Percentiles rank a stretch among this genome's conserved stretches.
Conservation (phyloP, 2,113 vertebrate genomes). For the Oncorhynchus kisutch region DNA sequence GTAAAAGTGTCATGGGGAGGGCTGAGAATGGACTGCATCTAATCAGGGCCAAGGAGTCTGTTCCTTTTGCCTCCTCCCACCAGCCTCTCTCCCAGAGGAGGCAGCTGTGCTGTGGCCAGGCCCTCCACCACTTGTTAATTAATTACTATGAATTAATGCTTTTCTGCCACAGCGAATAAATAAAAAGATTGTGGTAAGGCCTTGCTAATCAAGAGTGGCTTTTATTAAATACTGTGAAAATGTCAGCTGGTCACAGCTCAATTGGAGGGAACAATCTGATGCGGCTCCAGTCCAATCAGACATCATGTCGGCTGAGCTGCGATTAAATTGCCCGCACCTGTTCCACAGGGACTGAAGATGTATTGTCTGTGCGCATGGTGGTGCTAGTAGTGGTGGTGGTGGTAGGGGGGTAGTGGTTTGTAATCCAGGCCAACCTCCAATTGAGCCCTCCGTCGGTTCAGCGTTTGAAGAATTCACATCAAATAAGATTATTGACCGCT, state of each 20-base stretch:
- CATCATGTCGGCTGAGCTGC: constrained; percentile 29
- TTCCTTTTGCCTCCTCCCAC: constrained; percentile 29
- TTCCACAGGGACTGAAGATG: constrained; percentile 41
- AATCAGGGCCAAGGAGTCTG: constrained; percentile 62
- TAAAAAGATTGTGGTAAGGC: constrained; percentile 57
- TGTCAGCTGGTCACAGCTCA: constrained; percentile 57
- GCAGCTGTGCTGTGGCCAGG: constrained; percentile 64
- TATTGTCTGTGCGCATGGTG: constrained; percentile 40
- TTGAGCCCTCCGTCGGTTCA: constrained; percentile 32
- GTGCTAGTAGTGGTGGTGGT: background rate
- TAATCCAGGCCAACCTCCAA: constrained; percentile 39
- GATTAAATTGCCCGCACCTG: constrained; percentile 54
- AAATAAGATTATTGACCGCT: constrained; percentile 60
- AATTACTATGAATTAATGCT: constrained; percentile 71
- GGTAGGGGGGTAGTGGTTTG: constrained; percentile 13
- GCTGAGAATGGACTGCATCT: constrained; percentile 60
- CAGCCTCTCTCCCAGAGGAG: constrained; percentile 65
- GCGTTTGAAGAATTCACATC: constrained; percentile 58
- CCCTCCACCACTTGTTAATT: constrained; percentile 67
- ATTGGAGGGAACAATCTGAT: constrained; percentile 49
- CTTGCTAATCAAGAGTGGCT: constrained; percentile 66
- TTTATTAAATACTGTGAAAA: constrained; percentile 69
- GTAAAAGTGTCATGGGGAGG: constrained; percentile 49
- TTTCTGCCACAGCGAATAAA: constrained; percentile 61
- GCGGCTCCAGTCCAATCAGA: constrained; percentile 54